phyloP scores from a whole-genome alignment of 2,888 invertebrate genomes.

The Homarus gammarus region DNA sequence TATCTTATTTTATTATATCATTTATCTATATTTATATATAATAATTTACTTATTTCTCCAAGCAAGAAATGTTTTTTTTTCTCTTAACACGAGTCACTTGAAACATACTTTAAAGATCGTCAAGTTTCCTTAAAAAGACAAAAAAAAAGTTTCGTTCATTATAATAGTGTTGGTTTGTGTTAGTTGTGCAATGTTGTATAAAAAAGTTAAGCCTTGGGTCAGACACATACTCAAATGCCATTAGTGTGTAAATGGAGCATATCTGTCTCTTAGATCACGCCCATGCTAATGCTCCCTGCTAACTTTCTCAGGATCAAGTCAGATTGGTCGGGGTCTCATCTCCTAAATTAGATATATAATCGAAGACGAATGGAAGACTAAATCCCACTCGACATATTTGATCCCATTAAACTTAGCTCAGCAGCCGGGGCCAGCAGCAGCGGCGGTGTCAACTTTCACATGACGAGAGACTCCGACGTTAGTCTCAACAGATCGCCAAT shows the following conservation, averaged over 20 bases:
- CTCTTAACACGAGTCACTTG: too few species aligned
- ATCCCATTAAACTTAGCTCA: background rate
- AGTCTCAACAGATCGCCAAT: background rate
- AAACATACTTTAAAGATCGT: too few species aligned
- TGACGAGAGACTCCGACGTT: background rate
- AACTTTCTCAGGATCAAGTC: slow-evolving; percentile 7
- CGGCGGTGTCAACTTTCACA: background rate
- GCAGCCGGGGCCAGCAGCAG: background rate
- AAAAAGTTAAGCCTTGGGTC: background rate
- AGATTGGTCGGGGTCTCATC: background rate
- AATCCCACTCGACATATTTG: background rate
- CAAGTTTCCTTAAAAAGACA: too few species aligned
- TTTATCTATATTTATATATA: too few species aligned
- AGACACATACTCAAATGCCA: background rate
- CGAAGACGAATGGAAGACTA: background rate
- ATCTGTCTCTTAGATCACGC: background rate
- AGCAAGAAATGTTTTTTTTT: too few species aligned
- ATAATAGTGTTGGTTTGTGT: background rate
- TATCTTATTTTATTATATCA: too few species aligned
- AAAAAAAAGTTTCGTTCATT: too few species aligned
- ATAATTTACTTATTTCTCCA: too few species aligned
- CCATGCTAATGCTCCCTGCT: background rate
- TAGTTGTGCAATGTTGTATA: background rate
- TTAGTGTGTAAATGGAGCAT: background rate
- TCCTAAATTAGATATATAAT: slow-evolving; percentile 2